phyloP scores from a whole-genome alignment of 2,888 invertebrate species.

The Torymus tubicola region DNA sequence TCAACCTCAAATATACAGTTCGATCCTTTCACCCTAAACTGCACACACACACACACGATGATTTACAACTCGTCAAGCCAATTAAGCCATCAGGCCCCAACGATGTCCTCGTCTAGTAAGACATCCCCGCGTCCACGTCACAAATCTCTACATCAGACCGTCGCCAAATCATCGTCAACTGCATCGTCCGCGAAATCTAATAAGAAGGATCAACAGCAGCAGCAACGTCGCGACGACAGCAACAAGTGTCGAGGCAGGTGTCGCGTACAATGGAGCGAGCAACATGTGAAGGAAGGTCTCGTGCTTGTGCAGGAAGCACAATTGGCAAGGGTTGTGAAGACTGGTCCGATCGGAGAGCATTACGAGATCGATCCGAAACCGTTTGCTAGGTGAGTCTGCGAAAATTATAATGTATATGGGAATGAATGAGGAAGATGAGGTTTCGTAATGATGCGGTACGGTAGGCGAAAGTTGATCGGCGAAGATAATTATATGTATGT shows the following conservation, averaged over 20 bases:
- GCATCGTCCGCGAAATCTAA: no score
- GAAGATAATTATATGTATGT: no score
- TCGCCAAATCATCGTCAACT: constrained; percentile 12
- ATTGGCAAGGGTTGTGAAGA: constrained; percentile 76
- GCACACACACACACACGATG: constrained; percentile 28
- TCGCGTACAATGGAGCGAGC: constrained; percentile 77
- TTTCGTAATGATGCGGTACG: no score
- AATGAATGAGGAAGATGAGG: no score
- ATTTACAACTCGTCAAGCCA: constrained; percentile 68
- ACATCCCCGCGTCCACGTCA: constrained; percentile 71
- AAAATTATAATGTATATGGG: no score
- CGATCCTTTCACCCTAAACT: neutral
- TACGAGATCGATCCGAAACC: constrained; percentile 78
- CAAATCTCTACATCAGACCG: constrained; percentile 58
- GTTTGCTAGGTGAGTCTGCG: constrained; percentile 76
- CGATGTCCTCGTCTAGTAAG: constrained; percentile 73
- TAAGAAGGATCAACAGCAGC: neutral
- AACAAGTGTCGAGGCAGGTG: constrained; percentile 71
- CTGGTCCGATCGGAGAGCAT: constrained; percentile 78
- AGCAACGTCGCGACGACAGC: constrained; percentile 48
- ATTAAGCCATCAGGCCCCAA: constrained; percentile 70
- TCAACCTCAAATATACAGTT: neutral
- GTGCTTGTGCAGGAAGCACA: constrained; percentile 77
- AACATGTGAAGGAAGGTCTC: constrained; percentile 77
- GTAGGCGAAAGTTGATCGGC: no score